Evolutionary conservation across 2,888 invertebrate species (phyloP).

Genomic region (Catotricha subobsoleta): DNA sequence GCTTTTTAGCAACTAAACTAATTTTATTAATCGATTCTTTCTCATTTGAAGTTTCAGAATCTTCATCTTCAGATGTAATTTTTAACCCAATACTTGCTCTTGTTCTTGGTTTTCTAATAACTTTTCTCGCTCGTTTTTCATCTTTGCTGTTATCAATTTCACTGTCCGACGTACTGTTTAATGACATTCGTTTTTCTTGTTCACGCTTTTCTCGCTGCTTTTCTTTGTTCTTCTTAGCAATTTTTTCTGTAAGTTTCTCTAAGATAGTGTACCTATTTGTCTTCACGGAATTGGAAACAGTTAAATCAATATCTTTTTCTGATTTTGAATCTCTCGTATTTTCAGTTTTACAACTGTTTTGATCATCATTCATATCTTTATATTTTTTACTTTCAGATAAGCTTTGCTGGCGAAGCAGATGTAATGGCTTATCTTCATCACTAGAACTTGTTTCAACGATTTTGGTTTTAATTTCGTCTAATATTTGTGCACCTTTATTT

Average conservation of each 20-base stretch:
- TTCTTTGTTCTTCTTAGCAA: conserved; percentile 25
- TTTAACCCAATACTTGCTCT: conserved; percentile 8
- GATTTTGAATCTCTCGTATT: conserved; percentile 17
- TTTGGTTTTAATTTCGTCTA: background rate
- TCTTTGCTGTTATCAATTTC: conserved; percentile 29
- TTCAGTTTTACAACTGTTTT: background rate
- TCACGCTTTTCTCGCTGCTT: conserved; percentile 30
- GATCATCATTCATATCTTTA: conserved; percentile 9
- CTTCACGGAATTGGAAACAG: background rate
- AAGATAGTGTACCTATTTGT: conserved; percentile 10
- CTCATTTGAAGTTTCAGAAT: background rate
- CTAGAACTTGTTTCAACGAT: conserved; percentile 10
- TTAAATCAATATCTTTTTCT: background rate
- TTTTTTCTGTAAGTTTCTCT: conserved; percentile 30
- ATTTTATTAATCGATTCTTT: background rate
- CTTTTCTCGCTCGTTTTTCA: conserved; percentile 19
- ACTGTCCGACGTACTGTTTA: conserved; percentile 33
- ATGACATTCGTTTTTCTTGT: conserved; percentile 23
- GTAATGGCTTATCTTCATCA: conserved; percentile 20
- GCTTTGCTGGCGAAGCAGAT: conserved; percentile 11
- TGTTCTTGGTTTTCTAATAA: conserved; percentile 12
- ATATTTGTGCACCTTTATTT: conserved; percentile 7
- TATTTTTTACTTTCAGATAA: conserved; percentile 25
- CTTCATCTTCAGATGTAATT: background rate
- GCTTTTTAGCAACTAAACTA: conserved; percentile 8